Evolutionary conservation across 2,888 invertebrate species (phyloP), one percentile per base, ranked within the genome.

Genomic region (Lamproptera curius): DNA sequence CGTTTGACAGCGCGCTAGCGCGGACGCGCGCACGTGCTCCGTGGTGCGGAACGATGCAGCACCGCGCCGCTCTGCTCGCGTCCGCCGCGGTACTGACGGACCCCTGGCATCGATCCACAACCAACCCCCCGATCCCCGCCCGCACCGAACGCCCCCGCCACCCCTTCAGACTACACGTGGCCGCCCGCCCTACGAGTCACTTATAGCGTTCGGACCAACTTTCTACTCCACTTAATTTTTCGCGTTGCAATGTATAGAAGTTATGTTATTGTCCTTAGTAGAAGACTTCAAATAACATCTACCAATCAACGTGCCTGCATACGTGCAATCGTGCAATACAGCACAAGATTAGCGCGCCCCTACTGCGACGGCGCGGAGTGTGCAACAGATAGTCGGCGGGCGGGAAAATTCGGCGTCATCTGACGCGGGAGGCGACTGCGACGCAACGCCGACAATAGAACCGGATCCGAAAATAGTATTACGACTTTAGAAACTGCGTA

Each of bases 51-150:
- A 70, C 67, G 67, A 57, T 71, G 74, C 77, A 77, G 75, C 78
- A 68, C 76, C 75, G 76, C 78, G 79, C 81, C 83, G 80, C 83
- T 78, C 76, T 75, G 75, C 82, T 78, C 75, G 83, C 84, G 76
- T 73, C 73, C 73, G 71, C 74, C 82, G 81, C 81, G 83, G 79
- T 79, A 83, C 84, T 83, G 78, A 65, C 73, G 70, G 63, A 61
- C 61, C 57, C 53, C 58, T 53, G 49, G 51, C 54, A 43, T 51
- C 53, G 52, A 48, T 48, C 48, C 33, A 11, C 34, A 55, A 54
- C 62, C n/a, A n/a, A n/a, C 60, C 59, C 53, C 58, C 54, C 47
- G 54, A 40, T 44, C 16, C 61, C 63, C 65, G 63, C 77, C 68
- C 62, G 70, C 67, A 62, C 69, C 68, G 67, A 6, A 62, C 71